A percentile compares a stretch with the other conserved stretches of the same genome.
phyloP scores from a whole-genome alignment of 2,888 invertebrate genomes.

The Dryobota labecula region DNA sequence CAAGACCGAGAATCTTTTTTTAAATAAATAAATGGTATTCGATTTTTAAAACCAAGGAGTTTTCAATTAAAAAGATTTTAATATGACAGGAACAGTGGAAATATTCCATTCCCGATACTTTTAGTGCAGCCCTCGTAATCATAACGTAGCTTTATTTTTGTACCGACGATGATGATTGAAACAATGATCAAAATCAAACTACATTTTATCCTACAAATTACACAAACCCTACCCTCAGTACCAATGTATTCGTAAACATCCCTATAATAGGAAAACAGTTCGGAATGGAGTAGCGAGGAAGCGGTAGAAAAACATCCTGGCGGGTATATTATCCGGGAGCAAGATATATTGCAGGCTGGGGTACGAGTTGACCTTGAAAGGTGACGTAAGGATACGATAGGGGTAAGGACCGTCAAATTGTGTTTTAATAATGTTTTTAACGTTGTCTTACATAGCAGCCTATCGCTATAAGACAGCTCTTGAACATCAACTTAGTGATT shows the following conservation, averaged over 20 bases:
- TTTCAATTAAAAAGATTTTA: no score
- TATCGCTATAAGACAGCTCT: background rate
- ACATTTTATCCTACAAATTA: constrained; percentile 15
- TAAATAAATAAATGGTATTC: no score
- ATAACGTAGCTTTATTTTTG: no score
- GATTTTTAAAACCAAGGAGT: no score
- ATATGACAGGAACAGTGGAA: no score
- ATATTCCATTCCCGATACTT: no score
- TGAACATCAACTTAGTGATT: background rate
- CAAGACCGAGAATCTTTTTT: no score
- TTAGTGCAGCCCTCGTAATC: no score
- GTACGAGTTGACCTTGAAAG: constrained; percentile 30
- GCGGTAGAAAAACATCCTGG: constrained; percentile 61
- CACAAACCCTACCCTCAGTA: constrained; percentile 24
- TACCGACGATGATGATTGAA: no score
- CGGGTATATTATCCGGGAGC: constrained; percentile 38
- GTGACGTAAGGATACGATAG: background rate
- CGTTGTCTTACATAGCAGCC: background rate
- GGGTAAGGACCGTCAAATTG: background rate
- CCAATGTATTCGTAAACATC: constrained; percentile 57
- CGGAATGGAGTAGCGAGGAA: constrained; percentile 51
- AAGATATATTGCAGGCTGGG: constrained; percentile 29
- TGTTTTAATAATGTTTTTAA: background rate
- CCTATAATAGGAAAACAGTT: constrained; percentile 56
- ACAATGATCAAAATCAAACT: no score